phyloP scores from a whole-genome alignment of 2,113 vertebrate species.

The Oryzias curvinotus region DNA sequence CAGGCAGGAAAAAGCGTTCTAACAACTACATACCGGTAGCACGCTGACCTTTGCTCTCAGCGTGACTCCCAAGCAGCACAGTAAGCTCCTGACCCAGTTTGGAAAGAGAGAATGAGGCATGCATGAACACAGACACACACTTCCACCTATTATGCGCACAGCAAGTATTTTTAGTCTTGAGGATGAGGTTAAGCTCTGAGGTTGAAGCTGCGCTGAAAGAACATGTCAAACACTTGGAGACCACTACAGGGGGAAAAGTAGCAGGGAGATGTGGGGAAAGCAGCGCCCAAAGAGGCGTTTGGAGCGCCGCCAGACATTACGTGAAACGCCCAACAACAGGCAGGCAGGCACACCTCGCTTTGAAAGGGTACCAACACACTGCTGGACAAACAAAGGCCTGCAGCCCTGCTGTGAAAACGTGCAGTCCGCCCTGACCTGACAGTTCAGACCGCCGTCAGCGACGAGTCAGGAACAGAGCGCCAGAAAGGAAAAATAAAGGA shows the following conservation, averaged over 20 bases:
- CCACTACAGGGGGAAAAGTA: not conserved
- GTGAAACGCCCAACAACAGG: conserved; percentile 37
- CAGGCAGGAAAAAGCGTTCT: conserved; percentile 18
- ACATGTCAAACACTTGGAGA: conserved; percentile 2
- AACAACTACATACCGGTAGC: conserved; percentile 49
- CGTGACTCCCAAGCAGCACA: conserved; percentile 38
- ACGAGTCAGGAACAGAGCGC: conserved; percentile 13
- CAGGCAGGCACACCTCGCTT: conserved; percentile 41
- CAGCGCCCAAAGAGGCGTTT: conserved; percentile 20
- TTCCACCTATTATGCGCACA: conserved; percentile 64
- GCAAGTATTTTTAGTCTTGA: conserved; percentile 64
- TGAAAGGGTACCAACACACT: conserved; percentile 17
- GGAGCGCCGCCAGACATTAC: conserved; percentile 50
- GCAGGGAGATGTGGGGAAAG: conserved; percentile 21
- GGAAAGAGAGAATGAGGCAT: conserved; percentile 59
- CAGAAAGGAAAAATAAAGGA: not conserved
- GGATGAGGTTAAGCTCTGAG: conserved; percentile 50
- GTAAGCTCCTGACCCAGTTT: conserved; percentile 69
- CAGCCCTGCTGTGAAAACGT: conserved; percentile 27
- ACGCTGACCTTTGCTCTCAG: conserved; percentile 59
- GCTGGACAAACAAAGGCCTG: conserved; percentile 41
- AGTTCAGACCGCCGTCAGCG: conserved; percentile 17
- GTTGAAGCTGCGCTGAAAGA: conserved; percentile 20
- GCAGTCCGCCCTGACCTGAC: conserved; percentile 3
- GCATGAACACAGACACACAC: conserved; percentile 27